Evolutionary conservation across 2,113 vertebrate species (phyloP).

Genomic region (Caloenas nicobarica): DNA sequence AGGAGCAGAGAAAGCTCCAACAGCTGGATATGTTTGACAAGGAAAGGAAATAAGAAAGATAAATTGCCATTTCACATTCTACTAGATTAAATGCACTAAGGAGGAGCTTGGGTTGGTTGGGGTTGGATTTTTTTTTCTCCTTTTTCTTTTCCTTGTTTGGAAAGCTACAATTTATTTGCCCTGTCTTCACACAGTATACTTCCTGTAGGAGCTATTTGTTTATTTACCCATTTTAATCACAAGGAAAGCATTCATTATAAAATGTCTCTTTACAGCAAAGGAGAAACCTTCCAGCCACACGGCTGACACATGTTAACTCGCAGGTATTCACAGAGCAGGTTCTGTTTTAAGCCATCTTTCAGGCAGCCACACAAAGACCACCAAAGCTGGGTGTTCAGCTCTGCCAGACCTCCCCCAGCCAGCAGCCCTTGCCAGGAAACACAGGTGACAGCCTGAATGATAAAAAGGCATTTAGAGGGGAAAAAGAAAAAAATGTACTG

Average conservation of each 20-base stretch:
- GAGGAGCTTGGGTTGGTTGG: not conserved
- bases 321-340: slow-evolving; percentile 73
- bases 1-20: slow-evolving; percentile 37
- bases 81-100: slow-evolving; percentile 28
- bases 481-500: slow-evolving; percentile 61
- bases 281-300: slow-evolving; percentile 65
- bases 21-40: slow-evolving; percentile 54
- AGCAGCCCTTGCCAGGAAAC: slow-evolving; percentile 73
- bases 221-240: slow-evolving; percentile 67
- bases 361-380: slow-evolving; percentile 70
- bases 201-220: slow-evolving; percentile 62
- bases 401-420: slow-evolving; percentile 76
- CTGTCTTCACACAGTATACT: slow-evolving; percentile 37
- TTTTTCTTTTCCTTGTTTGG: slow-evolving; percentile 13
- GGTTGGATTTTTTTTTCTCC: not conserved
- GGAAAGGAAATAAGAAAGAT: slow-evolving; percentile 55
- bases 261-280: slow-evolving; percentile 50
- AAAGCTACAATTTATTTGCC: slow-evolving; percentile 50
- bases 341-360: slow-evolving; percentile 74
- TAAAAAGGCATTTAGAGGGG: slow-evolving; percentile 74
- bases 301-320: slow-evolving; percentile 67
- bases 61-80: slow-evolving; percentile 56
- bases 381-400: slow-evolving; percentile 68
- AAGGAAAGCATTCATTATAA: slow-evolving; percentile 73
- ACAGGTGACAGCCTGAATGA: slow-evolving; percentile 77